Conservation (phyloP, 2,113 vertebrate genomes). For the Grammomys surdaster region DNA sequence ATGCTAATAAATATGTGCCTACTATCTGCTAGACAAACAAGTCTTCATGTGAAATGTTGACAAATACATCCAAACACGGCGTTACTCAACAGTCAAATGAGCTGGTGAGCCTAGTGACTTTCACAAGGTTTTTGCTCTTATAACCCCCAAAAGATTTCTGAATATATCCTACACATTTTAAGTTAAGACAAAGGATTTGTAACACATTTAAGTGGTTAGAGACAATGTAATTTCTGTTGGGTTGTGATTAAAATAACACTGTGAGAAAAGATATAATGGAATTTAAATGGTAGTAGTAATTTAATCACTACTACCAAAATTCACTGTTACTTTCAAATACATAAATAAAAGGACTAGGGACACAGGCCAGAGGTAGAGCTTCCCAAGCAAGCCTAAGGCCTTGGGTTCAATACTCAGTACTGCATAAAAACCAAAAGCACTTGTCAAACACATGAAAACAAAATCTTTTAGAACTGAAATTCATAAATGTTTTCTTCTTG, state of each 20-base stretch:
- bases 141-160: neutral
- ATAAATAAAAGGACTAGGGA: constrained; percentile 21
- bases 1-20: constrained; percentile 10
- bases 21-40: constrained; percentile 39
- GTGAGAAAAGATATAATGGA: constrained; percentile 18
- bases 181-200: constrained; percentile 17
- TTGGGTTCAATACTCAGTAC: neutral
- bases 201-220: constrained; percentile 40
- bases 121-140: constrained; percentile 12
- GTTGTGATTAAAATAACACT: constrained; percentile 27
- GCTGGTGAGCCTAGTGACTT: neutral
- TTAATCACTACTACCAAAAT: neutral
- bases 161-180: constrained; percentile 32
- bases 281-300: constrained; percentile 38
- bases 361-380: neutral
- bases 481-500: constrained; percentile 50
- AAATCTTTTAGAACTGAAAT: constrained; percentile 13
- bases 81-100: constrained; percentile 31
- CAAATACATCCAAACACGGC: constrained; percentile 35
- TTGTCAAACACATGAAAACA: neutral
- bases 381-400: neutral
- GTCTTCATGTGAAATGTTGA: neutral
- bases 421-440: neutral
- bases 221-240: constrained; percentile 16
- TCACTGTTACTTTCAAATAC: neutral